Evolutionary conservation across 2,797 vertebrate species (phyloP).

Genomic region (Melanotaenia parkinsoni): DNA sequence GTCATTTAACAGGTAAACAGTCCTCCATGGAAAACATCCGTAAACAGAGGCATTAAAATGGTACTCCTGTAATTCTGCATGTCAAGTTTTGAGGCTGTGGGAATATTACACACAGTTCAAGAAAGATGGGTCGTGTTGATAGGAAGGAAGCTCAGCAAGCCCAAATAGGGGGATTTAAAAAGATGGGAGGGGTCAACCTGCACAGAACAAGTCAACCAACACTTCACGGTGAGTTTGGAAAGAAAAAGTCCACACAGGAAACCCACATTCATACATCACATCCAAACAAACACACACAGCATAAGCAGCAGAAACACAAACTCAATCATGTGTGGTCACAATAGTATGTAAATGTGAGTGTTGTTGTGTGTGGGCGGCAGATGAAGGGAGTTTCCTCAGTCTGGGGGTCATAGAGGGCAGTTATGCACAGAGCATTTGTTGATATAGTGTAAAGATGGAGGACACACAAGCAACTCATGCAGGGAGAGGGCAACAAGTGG

Average conservation of each 20-base stretch:
- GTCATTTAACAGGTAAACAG: not conserved
- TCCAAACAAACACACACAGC: slow-evolving; percentile 39
- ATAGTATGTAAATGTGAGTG: slow-evolving; percentile 45
- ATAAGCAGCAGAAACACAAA: slow-evolving; percentile 24
- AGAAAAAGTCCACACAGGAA: slow-evolving; percentile 51
- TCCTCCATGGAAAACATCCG: not conserved
- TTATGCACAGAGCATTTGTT: slow-evolving; percentile 75
- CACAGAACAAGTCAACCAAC: slow-evolving; percentile 59
- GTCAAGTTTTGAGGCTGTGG: not conserved
- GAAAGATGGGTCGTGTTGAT: not conserved
- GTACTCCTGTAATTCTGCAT: not conserved
- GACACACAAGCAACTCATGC: slow-evolving; percentile 70
- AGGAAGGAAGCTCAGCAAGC: not conserved
- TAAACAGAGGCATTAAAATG: not conserved
- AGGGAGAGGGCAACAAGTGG: slow-evolving; percentile 67
- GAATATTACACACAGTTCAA: not conserved
- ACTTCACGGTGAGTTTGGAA: slow-evolving; percentile 59
- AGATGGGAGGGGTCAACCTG: slow-evolving; percentile 59
- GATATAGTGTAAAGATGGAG: slow-evolving; percentile 74
- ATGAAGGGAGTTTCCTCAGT: slow-evolving; percentile 49
- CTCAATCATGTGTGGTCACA: slow-evolving; percentile 39
- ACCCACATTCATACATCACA: slow-evolving; percentile 15
- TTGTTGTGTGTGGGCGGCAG: slow-evolving; percentile 27
- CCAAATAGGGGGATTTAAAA: slow-evolving; percentile 6
- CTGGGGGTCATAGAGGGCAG: slow-evolving; percentile 59